Evolutionary conservation across 2,113 vertebrate species (phyloP).

Genomic region (Muntiacus reevesi): DNA sequence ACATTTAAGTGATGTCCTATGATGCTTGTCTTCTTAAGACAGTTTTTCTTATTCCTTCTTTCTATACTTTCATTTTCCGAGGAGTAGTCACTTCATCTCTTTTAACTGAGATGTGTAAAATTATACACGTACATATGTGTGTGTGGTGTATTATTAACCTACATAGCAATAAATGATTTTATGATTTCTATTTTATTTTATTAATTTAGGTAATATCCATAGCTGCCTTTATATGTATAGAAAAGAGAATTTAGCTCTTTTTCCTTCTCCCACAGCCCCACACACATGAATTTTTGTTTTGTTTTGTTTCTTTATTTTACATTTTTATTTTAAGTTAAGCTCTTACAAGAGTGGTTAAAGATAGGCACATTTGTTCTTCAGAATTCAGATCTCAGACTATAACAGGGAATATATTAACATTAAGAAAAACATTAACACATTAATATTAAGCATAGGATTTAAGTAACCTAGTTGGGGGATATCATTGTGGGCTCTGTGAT

Average conservation of each 20-base stretch:
- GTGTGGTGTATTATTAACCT: background rate
- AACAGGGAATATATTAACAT: background rate
- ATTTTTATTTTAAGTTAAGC: conserved; percentile 15
- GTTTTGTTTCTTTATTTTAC: background rate
- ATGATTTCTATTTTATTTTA: background rate
- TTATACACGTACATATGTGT: background rate
- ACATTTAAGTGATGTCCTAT: background rate
- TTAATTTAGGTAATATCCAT: background rate
- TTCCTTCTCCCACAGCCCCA: background rate
- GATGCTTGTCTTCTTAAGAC: background rate
- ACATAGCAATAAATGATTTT: background rate
- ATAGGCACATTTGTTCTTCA: background rate
- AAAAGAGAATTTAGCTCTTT: background rate
- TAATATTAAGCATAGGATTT: background rate
- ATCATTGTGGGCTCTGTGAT: background rate
- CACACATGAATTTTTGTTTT: background rate
- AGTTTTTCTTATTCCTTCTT: background rate
- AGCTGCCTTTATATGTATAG: background rate
- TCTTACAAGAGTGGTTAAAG: background rate
- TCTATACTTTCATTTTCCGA: background rate
- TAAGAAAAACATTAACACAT: background rate
- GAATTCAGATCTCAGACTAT: background rate
- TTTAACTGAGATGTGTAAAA: background rate
- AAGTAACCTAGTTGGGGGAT: background rate
- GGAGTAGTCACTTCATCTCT: background rate